Evolutionary conservation across 2,797 vertebrate genomes (phyloP).

Genomic region (Karalla daura): DNA sequence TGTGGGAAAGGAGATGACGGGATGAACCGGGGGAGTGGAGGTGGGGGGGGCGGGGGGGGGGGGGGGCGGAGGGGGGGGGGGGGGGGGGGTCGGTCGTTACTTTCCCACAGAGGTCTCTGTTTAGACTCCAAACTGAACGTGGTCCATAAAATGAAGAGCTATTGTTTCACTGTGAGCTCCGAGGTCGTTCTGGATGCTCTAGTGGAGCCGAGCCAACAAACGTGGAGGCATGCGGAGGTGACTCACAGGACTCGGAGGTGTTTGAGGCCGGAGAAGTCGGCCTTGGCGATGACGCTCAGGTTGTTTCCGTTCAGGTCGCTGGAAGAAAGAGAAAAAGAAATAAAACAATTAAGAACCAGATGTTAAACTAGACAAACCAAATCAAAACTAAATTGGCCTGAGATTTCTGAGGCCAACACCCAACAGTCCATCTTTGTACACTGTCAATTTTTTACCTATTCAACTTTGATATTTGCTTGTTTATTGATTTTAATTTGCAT

Average conservation of each 20-base stretch:
- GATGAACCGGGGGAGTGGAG: too few relatives aligned
- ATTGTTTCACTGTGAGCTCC: too few relatives aligned
- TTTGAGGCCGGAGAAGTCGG: constrained; percentile 90
- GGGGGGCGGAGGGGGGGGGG: too few relatives aligned
- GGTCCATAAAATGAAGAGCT: not conserved
- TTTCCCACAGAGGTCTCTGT: not conserved
- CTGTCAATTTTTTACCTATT: too few relatives aligned
- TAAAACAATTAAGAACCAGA: constrained; percentile 8
- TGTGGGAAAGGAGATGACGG: constrained; percentile 38
- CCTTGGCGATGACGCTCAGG: constrained; percentile 89
- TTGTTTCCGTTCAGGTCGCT: constrained; percentile 96
- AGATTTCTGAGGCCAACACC: too few relatives aligned
- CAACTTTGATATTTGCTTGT: too few relatives aligned
- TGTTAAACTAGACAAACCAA: not conserved
- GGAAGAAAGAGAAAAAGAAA: constrained; percentile 30
- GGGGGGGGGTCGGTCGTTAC: not conserved
- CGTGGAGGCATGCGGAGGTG: not conserved
- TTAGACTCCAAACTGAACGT: not conserved
- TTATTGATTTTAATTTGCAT: too few relatives aligned
- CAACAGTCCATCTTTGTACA: too few relatives aligned
- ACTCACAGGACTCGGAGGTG: constrained; percentile 95
- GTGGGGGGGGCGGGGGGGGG: too few relatives aligned
- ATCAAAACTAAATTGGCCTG: too few relatives aligned
- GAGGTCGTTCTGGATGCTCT: too few relatives aligned
- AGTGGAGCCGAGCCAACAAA: too few relatives aligned